Evolutionary conservation across 2,797 vertebrate genomes (phyloP), one percentile per base, ranked within the genome.

Genomic region (Miichthys miiuy): DNA sequence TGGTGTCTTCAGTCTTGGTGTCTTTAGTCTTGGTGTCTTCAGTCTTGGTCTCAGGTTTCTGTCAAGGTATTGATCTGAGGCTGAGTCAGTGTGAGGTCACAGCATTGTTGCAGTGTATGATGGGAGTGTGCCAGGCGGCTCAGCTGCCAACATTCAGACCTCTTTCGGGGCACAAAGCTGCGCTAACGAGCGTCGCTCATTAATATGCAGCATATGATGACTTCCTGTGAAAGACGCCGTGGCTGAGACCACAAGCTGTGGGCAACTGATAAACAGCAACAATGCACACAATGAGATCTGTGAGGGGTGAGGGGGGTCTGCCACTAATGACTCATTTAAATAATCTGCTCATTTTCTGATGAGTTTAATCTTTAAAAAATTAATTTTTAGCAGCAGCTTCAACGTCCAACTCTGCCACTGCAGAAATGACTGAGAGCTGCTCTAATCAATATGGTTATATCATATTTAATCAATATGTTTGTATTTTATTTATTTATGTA

Each of bases 101-200:
- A 21, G 41, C 30, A 5, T 27, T 61, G 80, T 11, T 73, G 85
- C 74, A 14, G 76, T 80, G 79, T 76, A 84, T 87, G 76, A 79
- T 84, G 85, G 79, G 79, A 82, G 54, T 30, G 11, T 54, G 80
- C 73, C 79, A 77, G 75, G 47, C 23, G 0, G 7, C 66, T 52
- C 38, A 11, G 72, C 81, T 80, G 81, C 77, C 74, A 77, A 62
- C 65, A 62, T 66, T 66, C 56, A 64, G 25, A 69, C 52, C 74
- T 76, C 67, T 14, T 52, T 68, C 73, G 47, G 60, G 16, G 30
- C 54, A 56, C 77, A 65, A 64, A 21, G 71, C 56, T 18, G 69
- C 51, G 57, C 27, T 75, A 72, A 81, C 41, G 66, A 75, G 79
- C 68, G 42, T 21, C 52, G 41, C 68, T 79, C 68, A 27, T 80